Base-by-base conservation (phyloP, 2,888 invertebrate genomes). In the Morpho helenor region DNA sequence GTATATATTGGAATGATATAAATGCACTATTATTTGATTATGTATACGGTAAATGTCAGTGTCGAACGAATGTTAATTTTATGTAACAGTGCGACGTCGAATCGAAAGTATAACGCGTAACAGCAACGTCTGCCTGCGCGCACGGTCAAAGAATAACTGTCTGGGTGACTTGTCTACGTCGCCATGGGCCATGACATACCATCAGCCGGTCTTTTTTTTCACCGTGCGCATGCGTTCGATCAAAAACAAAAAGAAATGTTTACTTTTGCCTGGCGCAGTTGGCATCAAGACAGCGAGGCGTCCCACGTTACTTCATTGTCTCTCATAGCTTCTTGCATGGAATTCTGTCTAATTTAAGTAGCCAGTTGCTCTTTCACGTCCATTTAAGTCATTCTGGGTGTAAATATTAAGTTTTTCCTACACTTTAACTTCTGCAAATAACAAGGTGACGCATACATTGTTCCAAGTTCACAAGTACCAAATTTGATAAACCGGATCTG, bases 121-220 rank as follows among this genome's bases (percentile, higher is more conserved):
- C 59, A 47, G 60, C 65, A 61, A 74, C 81, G 82, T 77, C 71
- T 61, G 66, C 68, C 68, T 74, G 63, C 72, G 75, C 75, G 77
- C 79, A 70, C 75, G 68, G 68, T 61, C 72, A 66, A 73, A 73
- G 75, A 73, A 67, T 68, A 73, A 87, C 87, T 87, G 77, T 80
- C 60, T 31, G 31, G 31, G 31, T 31, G 31, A 31, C 31, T 31
- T 23, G 5, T 40, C 40, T 22, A 44, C 41, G 49, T 41, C 7
- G 48, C 47, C 47, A 48, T 48, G 50, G 47, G 52, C 48, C 49
- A 53, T 53, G n/a, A 51, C 59, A 59, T 51, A 58, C 54, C 52
- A 59, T 56, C 57, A 49, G n/a, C 53, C 41, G 51, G 51, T 57
- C 56, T 56, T 50, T 57, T 49, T 59, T 49, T 56, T 53, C 60